phyloP scores from a whole-genome alignment of 2,797 vertebrate genomes.

The Gallinago nigripennis region DNA sequence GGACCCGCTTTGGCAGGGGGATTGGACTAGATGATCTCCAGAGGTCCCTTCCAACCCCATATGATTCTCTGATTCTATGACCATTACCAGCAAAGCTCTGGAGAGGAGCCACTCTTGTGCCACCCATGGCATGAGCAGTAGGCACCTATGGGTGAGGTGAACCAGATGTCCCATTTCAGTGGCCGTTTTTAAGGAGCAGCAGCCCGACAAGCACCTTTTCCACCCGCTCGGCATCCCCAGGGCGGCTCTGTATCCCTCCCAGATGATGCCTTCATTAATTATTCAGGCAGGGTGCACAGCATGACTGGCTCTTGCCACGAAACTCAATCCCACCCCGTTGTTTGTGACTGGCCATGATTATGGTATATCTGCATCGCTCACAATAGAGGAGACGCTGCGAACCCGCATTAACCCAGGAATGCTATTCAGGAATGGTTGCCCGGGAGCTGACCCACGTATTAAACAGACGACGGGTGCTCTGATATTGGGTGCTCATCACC shows the following conservation, averaged over 20 bases:
- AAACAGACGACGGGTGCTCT: neutral
- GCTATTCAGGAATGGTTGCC: neutral
- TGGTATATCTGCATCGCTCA: neutral
- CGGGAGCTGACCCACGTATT: neutral
- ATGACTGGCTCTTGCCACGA: neutral
- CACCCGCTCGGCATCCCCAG: neutral
- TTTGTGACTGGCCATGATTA: slow-evolving; percentile 16
- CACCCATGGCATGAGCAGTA: neutral
- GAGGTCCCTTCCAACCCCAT: too few species aligned
- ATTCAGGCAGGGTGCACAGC: neutral
- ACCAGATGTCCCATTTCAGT: neutral
- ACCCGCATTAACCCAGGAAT: neutral
- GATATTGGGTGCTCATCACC: neutral
- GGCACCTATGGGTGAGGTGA: neutral
- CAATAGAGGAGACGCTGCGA: neutral
- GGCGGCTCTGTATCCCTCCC: neutral
- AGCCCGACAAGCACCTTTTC: neutral
- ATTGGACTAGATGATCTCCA: too few species aligned
- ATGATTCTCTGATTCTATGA: too few species aligned
- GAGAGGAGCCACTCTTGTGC: neutral
- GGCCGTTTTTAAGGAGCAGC: neutral
- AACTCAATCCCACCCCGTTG: neutral
- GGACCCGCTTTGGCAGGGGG: too few species aligned
- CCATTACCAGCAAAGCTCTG: neutral
- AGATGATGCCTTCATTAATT: slow-evolving; percentile 7